Evolutionary conservation across 2,113 vertebrate genomes (phyloP), one percentile per base, ranked within the genome.

Genomic region (Pholis gunnellus): DNA sequence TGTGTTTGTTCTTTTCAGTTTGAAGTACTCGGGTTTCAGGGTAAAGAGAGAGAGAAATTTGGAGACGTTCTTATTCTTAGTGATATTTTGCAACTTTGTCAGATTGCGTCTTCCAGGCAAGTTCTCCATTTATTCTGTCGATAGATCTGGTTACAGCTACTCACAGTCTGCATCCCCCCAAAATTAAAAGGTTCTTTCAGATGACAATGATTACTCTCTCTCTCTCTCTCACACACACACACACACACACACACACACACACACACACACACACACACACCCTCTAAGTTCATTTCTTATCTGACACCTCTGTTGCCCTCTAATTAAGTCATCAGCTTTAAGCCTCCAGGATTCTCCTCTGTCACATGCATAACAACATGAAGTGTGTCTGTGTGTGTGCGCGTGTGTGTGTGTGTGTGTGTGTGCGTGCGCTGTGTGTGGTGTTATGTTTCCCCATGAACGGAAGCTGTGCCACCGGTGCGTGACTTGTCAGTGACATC

Each of bases 401-500:
- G 29, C 3, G 29, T 31, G 29, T 34, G 5, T 34, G 34, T 34
- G 34, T 34, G 34, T 0, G 34, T 34, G 34, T 75, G 48, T 71
- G 65, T 85, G 66, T 64, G 71, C 59, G 13, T 22, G 75, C 2
- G 40, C 13, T 11, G 64, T 60, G 44, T 70, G 83, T 77, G 66
- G 80, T 88, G 77, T 92, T 83, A 74, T 87, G 78, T 95, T 94
- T 91, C 92, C 79, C 72, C 86, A 78, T 80, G 85, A 94, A 94
- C 94, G 92, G 95, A 96, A 95, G 95, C 93, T 79, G 61, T 88
- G 90, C 83, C 89, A 91, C 92, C 63, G 65, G 88, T 92, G 84
- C 92, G 79, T 92, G 89, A 93, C 93, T 95, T 93, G 92, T 92
- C 93, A 94, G 90, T 95, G 95, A 95, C 93, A 95, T 95, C 93